Evolutionary conservation across 2,113 vertebrate species (phyloP), one percentile per base, ranked within the genome.

Genomic region (Crotalus horridus): DNA sequence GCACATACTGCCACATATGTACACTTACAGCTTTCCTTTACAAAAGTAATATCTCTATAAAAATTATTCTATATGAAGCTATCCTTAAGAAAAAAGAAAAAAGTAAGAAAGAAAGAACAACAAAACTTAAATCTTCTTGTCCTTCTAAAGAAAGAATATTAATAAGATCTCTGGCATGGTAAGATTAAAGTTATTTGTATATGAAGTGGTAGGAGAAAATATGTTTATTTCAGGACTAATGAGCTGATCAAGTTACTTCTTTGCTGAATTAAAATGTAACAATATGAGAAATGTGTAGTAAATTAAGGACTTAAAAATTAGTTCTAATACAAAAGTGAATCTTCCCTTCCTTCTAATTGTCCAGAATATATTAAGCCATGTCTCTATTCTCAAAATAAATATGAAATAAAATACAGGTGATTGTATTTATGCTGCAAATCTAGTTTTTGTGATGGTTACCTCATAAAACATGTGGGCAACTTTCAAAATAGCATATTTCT

Each of bases 271-370:
- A 95, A 97, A 95, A 94, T 95, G 92, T 96, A 96, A 96, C 87
- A 33, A 58, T 96, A 92, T 95, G 93, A 96, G 93, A 95, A 95
- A 95, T 93, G 91, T 96, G 90, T 96, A 94, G 96, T 89, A 89
- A 93, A 94, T 96, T 95, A 93, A 96, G 97, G 96, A 96, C 97
- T 97, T 97, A 96, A 95, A 93, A 95, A 46, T 93, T 96, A 95
- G 96, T 93, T 96, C 95, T 94, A 96, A 93, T 93, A 90, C 94
- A 98, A 97, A 96, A 81, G 48, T 94, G 88, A 97, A 97, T 56
- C 95, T 94, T 95, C 88, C 89, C 93, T 95, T 33, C 9, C 20
- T 55, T 59, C 39, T 64, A 51, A 87, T 93, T 90, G 43, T 81
- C 87, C 8, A 87, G 17, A 94, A 95, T 1, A 48, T 85, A 92